These are phyloP conservation scores for Rhodinocichla rosea DNA, from an alignment of 2,113 vertebrate genomes.

Conservation along the genomic window DNA sequence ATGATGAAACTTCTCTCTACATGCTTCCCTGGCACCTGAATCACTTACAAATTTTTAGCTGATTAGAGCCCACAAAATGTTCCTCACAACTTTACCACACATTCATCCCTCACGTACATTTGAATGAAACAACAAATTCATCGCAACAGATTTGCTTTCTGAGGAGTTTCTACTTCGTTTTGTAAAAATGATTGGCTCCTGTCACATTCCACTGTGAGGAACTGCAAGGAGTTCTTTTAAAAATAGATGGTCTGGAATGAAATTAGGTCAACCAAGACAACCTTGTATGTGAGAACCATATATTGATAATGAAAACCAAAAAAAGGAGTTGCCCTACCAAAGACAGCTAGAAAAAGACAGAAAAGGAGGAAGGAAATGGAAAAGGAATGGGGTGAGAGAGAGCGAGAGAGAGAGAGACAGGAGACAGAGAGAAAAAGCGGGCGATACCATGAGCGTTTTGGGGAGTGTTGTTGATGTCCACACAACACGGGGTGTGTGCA, in stretches of 20 bases:
- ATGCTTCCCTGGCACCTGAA: background rate
- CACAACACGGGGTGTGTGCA: fast-evolving
- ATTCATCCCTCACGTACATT: background rate
- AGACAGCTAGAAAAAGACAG: background rate
- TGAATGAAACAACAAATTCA: background rate
- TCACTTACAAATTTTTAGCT: background rate
- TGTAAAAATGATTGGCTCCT: background rate
- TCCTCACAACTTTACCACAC: background rate
- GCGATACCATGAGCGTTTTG: fast-evolving
- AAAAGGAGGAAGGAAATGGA: background rate
- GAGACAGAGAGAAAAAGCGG: background rate
- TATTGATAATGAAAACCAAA: background rate
- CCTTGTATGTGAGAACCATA: background rate
- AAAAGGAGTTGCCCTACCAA: background rate
- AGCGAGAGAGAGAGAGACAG: no score
- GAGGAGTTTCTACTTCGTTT: background rate
- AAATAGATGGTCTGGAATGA: background rate
- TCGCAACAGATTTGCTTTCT: background rate
- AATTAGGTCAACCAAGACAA: background rate
- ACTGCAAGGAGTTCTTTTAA: background rate
- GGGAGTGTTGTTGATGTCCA: background rate
- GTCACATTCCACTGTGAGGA: background rate
- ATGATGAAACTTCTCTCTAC: background rate
- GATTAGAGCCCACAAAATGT: background rate
- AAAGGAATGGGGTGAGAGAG: background rate